A percentile compares a stretch with the other conserved stretches of the same genome.
Evolutionary conservation across 92 coral and sea anemone species (phyloP).

Genomic region (Epizoanthus scotinus): DNA sequence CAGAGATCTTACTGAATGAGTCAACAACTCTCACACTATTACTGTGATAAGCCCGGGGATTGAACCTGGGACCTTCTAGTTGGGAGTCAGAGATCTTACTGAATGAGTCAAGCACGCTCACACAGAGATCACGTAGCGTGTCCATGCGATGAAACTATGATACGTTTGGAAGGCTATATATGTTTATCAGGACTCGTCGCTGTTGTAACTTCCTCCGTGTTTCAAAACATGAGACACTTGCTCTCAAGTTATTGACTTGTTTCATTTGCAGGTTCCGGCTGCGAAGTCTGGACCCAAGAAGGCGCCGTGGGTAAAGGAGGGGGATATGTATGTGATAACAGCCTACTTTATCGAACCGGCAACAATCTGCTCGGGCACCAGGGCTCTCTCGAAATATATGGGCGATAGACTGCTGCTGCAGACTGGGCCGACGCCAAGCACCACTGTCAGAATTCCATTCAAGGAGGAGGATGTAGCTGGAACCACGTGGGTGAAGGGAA

Average conservation of each 20-base stretch:
- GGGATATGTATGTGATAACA: constrained; percentile 75
- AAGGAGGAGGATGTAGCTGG: constrained; percentile 64
- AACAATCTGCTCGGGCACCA: constrained; percentile 65
- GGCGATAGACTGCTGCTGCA: constrained; percentile 82
- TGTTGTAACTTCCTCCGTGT: too few relatives aligned
- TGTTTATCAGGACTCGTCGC: too few relatives aligned
- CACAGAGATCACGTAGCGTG: too few relatives aligned
- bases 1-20: too few relatives aligned
- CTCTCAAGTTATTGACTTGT: neutral
- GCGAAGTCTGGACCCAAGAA: constrained; percentile 45
- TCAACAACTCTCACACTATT: too few relatives aligned
- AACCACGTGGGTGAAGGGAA: constrained; percentile 80
- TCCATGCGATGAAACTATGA: too few relatives aligned
- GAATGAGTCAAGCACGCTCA: too few relatives aligned
- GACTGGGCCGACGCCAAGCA: constrained; percentile 52
- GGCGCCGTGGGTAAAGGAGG: constrained; percentile 72
- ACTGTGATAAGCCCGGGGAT: too few relatives aligned
- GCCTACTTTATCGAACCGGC: constrained; percentile 81
- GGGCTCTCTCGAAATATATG: constrained; percentile 45
- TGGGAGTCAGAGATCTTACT: too few relatives aligned
- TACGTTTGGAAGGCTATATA: too few relatives aligned
- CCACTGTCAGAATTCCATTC: constrained; percentile 58
- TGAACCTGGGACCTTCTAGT: too few relatives aligned
- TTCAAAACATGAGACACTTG: too few relatives aligned
- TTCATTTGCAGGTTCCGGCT: constrained; percentile 56